These are phyloP conservation scores for Gymnocephalus cernua DNA, from an alignment of 2,113 vertebrate species.

Conservation along the genomic window DNA sequence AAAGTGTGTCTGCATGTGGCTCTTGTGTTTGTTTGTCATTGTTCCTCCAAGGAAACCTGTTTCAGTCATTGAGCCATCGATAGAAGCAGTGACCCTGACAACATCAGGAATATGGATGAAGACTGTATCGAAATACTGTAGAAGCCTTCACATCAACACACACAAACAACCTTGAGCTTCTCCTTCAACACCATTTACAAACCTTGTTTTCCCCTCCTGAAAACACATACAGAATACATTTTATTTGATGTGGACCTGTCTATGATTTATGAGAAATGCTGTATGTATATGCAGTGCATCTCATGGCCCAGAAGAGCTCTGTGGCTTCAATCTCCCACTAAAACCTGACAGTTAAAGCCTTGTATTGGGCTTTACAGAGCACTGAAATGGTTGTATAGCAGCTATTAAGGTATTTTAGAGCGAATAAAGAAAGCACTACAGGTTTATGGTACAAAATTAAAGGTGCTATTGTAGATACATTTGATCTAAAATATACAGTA, in stretches of 20 bases:
- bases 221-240: constrained; percentile 41
- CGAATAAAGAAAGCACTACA: constrained; percentile 22
- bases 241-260: constrained; percentile 39
- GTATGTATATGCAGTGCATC: constrained; percentile 8
- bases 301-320: background rate
- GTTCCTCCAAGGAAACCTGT: background rate
- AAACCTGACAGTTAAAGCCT: constrained; percentile 46
- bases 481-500: constrained; percentile 13
- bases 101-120: constrained; percentile 18
- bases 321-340: constrained; percentile 4
- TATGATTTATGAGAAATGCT: constrained; percentile 44
- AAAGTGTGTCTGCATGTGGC: background rate
- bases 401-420: constrained; percentile 23
- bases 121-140: background rate
- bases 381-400: constrained; percentile 17
- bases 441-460: constrained; percentile 39
- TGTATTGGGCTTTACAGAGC: constrained; percentile 31
- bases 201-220: background rate
- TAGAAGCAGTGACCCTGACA: constrained; percentile 2
- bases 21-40: background rate
- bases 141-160: background rate
- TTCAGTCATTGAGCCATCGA: background rate
- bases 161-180: constrained; percentile 46
- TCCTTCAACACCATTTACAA: constrained; percentile 24
- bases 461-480: constrained; percentile 42